Percentiles rank a stretch among this genome's conserved stretches.
Evolutionary conservation across 2,797 vertebrate genomes (phyloP).

Genomic region (Mormyrus proboscirostris): DNA sequence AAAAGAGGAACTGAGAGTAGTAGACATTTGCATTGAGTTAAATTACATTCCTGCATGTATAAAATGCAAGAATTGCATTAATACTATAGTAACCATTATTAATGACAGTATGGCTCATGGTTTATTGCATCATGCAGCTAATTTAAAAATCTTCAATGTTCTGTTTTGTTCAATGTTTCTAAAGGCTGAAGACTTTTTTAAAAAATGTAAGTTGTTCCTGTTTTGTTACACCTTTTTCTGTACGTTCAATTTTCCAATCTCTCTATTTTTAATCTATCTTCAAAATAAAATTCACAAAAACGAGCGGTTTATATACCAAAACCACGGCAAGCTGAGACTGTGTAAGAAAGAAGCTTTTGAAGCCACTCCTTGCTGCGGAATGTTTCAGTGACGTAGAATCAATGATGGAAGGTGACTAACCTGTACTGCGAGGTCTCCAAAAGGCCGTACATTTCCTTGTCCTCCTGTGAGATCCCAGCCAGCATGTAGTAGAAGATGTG

Average conservation of each 20-base stretch:
- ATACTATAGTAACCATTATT: not conserved
- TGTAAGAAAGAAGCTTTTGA: not conserved
- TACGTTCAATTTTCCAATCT: not conserved
- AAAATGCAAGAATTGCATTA: not conserved
- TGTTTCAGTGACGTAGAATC: not conserved
- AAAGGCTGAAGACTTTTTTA: not conserved
- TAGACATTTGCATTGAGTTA: not conserved
- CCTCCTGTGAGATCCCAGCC: conserved; percentile 52
- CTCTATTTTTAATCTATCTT: not conserved
- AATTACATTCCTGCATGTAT: not conserved
- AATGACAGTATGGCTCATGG: not conserved
- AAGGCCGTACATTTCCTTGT: conserved; percentile 64
- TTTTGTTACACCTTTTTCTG: not conserved
- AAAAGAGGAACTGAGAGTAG: not conserved
- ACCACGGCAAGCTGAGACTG: not conserved
- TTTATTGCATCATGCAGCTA: not conserved
- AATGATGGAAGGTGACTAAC: conserved; percentile 39
- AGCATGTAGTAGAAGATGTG: conserved; percentile 72
- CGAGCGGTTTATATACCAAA: not conserved
- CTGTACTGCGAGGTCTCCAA: conserved; percentile 61
- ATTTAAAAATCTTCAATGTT: not conserved
- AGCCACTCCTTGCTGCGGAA: not conserved
- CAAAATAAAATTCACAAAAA: not conserved
- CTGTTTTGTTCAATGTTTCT: not conserved
- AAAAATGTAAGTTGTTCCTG: not conserved